Base-by-base conservation (phyloP, 2,888 invertebrate species). In the Pseudococcus longispinus region DNA sequence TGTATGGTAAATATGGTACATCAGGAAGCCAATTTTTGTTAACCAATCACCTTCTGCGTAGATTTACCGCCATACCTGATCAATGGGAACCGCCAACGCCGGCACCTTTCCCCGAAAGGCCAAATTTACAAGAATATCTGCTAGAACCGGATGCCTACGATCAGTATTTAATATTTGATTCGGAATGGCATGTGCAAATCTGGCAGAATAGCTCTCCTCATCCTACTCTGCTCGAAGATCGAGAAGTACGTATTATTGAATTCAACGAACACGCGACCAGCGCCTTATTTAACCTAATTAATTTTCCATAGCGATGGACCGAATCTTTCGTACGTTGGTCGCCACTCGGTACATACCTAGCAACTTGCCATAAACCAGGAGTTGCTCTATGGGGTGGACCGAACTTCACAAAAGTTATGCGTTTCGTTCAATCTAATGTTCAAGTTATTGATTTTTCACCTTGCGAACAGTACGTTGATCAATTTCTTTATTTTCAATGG, bases 341-440 rank as follows among this genome's bases (percentile, higher is more conserved):
- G 1, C 99, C 99, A 0, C 92, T 97, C 60, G 99, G 99, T 80
- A 98, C 98, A 0, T 99, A 97, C 91, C 92, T 99, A 89, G 95
- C 98, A 0, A 99, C 99, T 0, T 97, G 98, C 92, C 99, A 99
- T 90, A 95, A 95, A 91, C 94, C 95, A 88, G 99, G 99, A 87
- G 97, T 99, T 84, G 98, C 97, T 0, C 92, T 99, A 80, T 99
- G 99, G 99, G 99, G 98, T 23, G 99, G 99, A 0, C 96, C 97
- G 32, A 94, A 95, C 89, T 99, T 97, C 92, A 93, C 94, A 0
- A 97, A 98, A 91, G 96, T 98, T 90, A 96, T 96, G 90, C 95
- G 96, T 90, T 99, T 98, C 91, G 94, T 94, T 88, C 98, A 98
- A 90, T 93, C 94, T 0, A 95, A 95, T 88, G 99, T 98, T 0